A percentile compares a stretch with the other conserved stretches of the same genome.
These are phyloP conservation scores for Odontophorus gujanensis DNA, from an alignment of 2,113 vertebrate species.

Conservation along the genomic window DNA sequence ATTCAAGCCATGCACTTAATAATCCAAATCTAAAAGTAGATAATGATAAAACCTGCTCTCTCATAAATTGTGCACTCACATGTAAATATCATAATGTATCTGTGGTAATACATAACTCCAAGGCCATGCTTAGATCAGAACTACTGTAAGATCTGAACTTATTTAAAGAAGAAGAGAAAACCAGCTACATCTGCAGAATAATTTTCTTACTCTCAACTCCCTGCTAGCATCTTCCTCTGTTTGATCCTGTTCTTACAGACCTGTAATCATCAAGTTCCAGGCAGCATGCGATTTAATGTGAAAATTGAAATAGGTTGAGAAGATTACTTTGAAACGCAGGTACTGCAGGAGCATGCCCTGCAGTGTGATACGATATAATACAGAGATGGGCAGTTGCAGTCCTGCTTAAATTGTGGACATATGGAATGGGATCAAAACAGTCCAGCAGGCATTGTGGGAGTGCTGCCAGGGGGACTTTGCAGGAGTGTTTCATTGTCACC, in stretches of 20 bases:
- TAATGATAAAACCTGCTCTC: conserved; percentile 19
- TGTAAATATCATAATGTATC: neutral
- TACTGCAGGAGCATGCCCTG: conserved; percentile 40
- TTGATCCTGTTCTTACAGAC: conserved; percentile 66
- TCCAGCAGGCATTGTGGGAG: conserved; percentile 55
- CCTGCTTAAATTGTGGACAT: conserved; percentile 67
- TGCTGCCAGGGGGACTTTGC: conserved; percentile 64
- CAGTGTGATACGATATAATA: conserved; percentile 21
- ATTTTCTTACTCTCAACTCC: conserved; percentile 51
- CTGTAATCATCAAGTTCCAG: conserved; percentile 68
- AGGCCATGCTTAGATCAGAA: neutral
- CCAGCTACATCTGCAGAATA: conserved; percentile 45
- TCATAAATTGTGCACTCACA: conserved; percentile 17
- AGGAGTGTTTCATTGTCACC: conserved; percentile 76
- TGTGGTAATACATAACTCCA: conserved; percentile 11
- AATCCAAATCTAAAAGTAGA: neutral
- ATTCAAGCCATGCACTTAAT: neutral
- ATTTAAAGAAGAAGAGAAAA: conserved; percentile 59
- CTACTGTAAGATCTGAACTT: conserved; percentile 1
- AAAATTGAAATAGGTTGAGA: conserved; percentile 75
- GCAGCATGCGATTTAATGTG: conserved; percentile 66
- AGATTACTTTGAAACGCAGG: conserved; percentile 64
- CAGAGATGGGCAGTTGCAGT: conserved; percentile 34
- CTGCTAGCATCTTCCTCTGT: conserved; percentile 57
- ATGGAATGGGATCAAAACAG: conserved; percentile 69